Evolutionary conservation across 2,797 vertebrate species (phyloP), one percentile per base, ranked within the genome.

Genomic region (Enoplosus armatus): DNA sequence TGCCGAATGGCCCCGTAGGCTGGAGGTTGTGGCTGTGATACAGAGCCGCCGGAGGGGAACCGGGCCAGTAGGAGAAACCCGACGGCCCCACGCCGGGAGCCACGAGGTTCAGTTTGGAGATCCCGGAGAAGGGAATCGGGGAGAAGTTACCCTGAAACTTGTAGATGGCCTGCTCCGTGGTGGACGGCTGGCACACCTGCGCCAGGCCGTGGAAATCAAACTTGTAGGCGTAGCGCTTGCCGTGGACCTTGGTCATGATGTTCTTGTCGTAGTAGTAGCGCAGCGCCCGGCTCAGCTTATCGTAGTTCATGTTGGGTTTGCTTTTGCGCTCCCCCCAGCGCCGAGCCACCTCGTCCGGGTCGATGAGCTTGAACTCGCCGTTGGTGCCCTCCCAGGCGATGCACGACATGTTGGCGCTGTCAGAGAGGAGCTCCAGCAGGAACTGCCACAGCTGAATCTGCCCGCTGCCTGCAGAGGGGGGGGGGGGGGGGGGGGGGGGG

Each of bases 281-380:
- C 87, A 99, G 95, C 0, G 98, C 98, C 3, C 98, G 96, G 94
- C 98, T 99, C 89, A 99, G 96, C 93, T 99, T 99, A 94, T 99
- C 98, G 3, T 99, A 99, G 94, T 99, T 99, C 98, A 99, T 99
- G 95, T 99, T 99, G 91, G 98, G 98, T 72, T 99, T 99, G 96
- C 98, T 99, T 84, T 99, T 99, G 72, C 98, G 94, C 86, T 99
- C 98, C 0, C 98, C 98, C 98, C 98, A 99, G 77, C 98, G 96
- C 75, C 98, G 91, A 0, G 98, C 98, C 92, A 99, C 98, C 94
- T 99, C 98, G 6, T 99, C 98, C 0, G 98, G 98, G 91, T 99
- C 98, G 0, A 97, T 96, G 83, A 99, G 96, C 93, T 99, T 99
- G 94, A 99, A 99, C 89, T 99, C 98, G 3, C 98, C 98, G 1